Conservation (phyloP, 2,888 invertebrate genomes). For the Eilema griseolum region DNA sequence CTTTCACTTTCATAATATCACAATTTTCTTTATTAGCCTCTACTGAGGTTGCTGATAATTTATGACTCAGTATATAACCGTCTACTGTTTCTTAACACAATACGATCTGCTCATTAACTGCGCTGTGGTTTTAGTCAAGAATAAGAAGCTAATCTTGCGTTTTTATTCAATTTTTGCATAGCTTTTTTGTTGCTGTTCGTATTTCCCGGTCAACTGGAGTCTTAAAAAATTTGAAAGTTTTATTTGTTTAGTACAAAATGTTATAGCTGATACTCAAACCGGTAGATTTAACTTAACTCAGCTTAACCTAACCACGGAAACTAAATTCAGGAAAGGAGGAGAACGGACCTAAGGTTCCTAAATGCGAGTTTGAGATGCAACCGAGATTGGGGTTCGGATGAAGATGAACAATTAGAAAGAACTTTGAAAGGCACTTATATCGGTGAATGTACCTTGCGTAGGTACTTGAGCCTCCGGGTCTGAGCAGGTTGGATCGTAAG, state of each 20-base stretch:
- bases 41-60: background rate
- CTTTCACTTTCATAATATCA: slow-evolving; percentile 11
- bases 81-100: slow-evolving; percentile 5
- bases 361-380: background rate
- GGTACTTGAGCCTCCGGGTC: no score
- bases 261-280: background rate
- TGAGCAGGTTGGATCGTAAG: no score
- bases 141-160: background rate
- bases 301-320: background rate
- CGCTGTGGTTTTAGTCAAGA: slow-evolving; percentile 22
- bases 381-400: background rate
- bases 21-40: slow-evolving; percentile 5
- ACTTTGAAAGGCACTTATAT: no score
- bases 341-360: background rate
- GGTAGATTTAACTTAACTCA: background rate
- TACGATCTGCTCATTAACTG: slow-evolving; percentile 4
- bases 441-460: no score
- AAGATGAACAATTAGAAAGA: background rate
- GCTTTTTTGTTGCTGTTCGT: background rate
- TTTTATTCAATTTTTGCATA: slow-evolving; percentile 1
- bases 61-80: background rate
- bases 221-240: slow-evolving; percentile 1
- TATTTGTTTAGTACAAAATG: background rate
- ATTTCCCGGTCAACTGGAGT: background rate
- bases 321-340: background rate